phyloP scores from a whole-genome alignment of 2,888 invertebrate genomes.

The Ganaspis brasiliensis region DNA sequence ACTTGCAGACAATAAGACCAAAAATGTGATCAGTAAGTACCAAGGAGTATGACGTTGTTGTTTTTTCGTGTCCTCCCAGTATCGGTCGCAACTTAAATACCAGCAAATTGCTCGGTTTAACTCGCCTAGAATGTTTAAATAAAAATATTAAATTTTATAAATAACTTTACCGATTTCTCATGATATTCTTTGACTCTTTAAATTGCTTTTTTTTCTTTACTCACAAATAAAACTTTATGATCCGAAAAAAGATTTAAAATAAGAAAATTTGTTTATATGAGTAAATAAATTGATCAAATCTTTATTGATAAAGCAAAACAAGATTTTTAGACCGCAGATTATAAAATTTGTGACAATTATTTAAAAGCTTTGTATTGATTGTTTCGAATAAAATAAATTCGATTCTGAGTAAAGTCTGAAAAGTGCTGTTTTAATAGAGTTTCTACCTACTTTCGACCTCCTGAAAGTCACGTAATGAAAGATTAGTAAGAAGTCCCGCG shows the following conservation, averaged over 20 bases:
- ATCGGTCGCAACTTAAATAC: slow-evolving; percentile 95
- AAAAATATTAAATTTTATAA: neutral
- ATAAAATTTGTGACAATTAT: too few relatives aligned
- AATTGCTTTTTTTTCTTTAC: too few relatives aligned
- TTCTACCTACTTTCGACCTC: slow-evolving; percentile 89
- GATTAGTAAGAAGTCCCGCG: slow-evolving; percentile 89
- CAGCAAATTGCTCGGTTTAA: slow-evolving; percentile 94
- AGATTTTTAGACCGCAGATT: too few relatives aligned
- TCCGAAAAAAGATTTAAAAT: too few relatives aligned
- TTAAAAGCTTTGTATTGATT: too few relatives aligned
- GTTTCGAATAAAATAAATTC: neutral
- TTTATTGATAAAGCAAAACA: too few relatives aligned
- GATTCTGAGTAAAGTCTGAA: slow-evolving; percentile 8
- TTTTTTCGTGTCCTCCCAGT: slow-evolving; percentile 92
- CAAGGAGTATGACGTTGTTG: slow-evolving; percentile 90
- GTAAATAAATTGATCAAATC: too few relatives aligned
- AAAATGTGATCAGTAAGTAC: slow-evolving; percentile 89
- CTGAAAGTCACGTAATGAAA: slow-evolving; percentile 91
- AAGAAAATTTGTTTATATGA: neutral
- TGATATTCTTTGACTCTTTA: too few relatives aligned
- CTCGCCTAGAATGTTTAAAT: slow-evolving; percentile 84
- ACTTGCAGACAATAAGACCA: slow-evolving; percentile 90
- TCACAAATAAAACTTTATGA: too few relatives aligned
- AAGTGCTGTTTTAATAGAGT: neutral
- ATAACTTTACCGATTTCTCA: too few relatives aligned